A percentile compares a stretch with the other conserved stretches of the same genome.
These are phyloP conservation scores for Diabrotica undecimpunctata DNA, from an alignment of 1,140 invertebrate genomes.

Conservation along the genomic window DNA sequence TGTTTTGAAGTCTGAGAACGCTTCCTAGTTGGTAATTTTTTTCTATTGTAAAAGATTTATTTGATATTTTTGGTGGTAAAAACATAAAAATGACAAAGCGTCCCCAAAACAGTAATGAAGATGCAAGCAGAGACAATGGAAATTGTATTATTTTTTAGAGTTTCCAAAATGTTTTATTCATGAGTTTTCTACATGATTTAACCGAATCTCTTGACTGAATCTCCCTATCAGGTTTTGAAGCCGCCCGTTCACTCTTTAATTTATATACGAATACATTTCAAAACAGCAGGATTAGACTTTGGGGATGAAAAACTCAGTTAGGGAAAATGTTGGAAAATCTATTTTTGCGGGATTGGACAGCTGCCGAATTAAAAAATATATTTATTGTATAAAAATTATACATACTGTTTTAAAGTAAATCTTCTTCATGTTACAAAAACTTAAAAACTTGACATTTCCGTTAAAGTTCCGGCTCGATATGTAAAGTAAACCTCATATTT, in stretches of 20 bases:
- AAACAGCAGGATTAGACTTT: neutral
- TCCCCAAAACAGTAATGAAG: conserved; percentile 2
- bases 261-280: neutral
- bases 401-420: too few relatives aligned
- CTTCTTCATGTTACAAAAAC: too few relatives aligned
- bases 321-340: too few relatives aligned
- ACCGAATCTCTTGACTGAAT: neutral
- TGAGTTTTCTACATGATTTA: neutral
- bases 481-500: too few relatives aligned
- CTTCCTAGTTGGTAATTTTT: neutral
- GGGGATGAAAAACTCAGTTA: too few relatives aligned
- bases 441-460: too few relatives aligned
- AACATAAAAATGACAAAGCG: conserved; percentile 1
- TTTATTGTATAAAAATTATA: too few relatives aligned
- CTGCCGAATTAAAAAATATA: too few relatives aligned
- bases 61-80: neutral
- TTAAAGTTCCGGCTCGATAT: too few relatives aligned
- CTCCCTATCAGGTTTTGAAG: neutral
- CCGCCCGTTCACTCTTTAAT: neutral
- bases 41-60: conserved; percentile 1
- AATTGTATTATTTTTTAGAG: neutral
- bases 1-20: neutral
- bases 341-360: too few relatives aligned
- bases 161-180: conserved; percentile 1
- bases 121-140: conserved; percentile 1